Evolutionary conservation across 2,888 invertebrate species (phyloP).

Genomic region (Apotomis turbidana): DNA sequence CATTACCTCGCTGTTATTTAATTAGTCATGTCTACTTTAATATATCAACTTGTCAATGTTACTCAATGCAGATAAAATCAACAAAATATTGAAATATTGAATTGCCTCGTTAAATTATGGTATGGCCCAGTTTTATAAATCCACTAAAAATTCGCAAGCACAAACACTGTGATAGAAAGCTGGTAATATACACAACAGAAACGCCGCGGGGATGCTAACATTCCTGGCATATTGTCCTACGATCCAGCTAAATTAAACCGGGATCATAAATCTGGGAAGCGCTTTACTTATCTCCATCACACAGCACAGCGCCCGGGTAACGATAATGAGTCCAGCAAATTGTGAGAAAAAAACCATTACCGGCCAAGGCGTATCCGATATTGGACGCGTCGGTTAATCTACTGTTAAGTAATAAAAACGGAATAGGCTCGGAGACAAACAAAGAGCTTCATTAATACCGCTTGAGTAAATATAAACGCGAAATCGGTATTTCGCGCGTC

Average conservation of each 20-base stretch:
- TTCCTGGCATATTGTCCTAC: conserved; percentile 12
- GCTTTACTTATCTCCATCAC: conserved; percentile 31
- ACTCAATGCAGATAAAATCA: too few relatives aligned
- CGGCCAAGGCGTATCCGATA: conserved; percentile 31
- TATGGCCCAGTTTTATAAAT: too few relatives aligned
- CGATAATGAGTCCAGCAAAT: conserved; percentile 45
- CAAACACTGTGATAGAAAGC: not conserved
- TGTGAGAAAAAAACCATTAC: conserved; percentile 45
- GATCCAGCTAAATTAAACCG: conserved; percentile 21
- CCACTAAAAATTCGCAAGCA: not conserved
- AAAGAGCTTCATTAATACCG: conserved; percentile 36
- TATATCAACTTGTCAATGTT: too few relatives aligned
- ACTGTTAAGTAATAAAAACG: conserved; percentile 39
- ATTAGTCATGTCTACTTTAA: too few relatives aligned
- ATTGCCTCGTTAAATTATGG: too few relatives aligned
- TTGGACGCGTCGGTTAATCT: conserved; percentile 47
- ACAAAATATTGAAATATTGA: too few relatives aligned
- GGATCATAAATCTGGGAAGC: conserved; percentile 34
- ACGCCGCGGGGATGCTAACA: not conserved
- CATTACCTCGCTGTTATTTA: too few relatives aligned
- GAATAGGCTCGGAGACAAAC: conserved; percentile 28
- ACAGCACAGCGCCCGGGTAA: conserved; percentile 43
- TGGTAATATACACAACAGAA: not conserved
- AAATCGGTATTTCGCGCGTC: conserved; percentile 30
- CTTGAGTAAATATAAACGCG: conserved; percentile 37